Evolutionary conservation across 1,140 invertebrate species (phyloP), one percentile per base, ranked within the genome.

Genomic region (Mamestra configurata): DNA sequence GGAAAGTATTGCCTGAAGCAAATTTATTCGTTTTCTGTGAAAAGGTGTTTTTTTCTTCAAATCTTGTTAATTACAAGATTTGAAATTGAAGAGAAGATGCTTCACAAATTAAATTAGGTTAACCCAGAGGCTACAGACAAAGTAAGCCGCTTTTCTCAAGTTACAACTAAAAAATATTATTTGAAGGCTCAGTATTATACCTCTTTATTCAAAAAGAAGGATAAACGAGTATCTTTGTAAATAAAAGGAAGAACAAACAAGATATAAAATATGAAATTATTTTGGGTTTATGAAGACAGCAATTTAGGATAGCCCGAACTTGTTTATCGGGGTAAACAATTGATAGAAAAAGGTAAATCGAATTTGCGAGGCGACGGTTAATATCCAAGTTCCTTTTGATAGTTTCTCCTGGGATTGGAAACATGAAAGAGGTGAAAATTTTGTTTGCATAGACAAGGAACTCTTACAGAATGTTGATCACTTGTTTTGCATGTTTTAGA

Each of bases 301-400:
- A 72, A 72, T 72, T 72, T 72, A 53, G 66, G 22, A 57, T 40
- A 37, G 71, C n/a, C 71, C 13, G 18, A 75, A 80, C 20, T 68
- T 75, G 71, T 75, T 68, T 80, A 68, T 76, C 37, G 64, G 24
- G 64, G 73, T 77, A 77, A 77, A 71, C 79, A 77, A 46, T 75
- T 77, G 49, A 80, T 76, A 70, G 64, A 70, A 80, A 80, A 80
- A 73, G 79, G 49, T 68, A 80, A 80, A 80, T 80, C 64, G n/a
- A 77, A 80, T 80, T 77, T 70, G 7, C 40, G 51, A 70, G 35
- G 53, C 35, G 72, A 77, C 79, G 75, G 76, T 80, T 81, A 81
- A 78, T 81, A 77, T 73, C 24, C 24, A 57, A 73, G 66, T 81
- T 78, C 57, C 66, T 77, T 77, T 66, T 43, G 35, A 43, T 76